These are phyloP conservation scores for Lasioglossum morio DNA, from an alignment of 2,888 invertebrate genomes.

Conservation along the genomic window DNA sequence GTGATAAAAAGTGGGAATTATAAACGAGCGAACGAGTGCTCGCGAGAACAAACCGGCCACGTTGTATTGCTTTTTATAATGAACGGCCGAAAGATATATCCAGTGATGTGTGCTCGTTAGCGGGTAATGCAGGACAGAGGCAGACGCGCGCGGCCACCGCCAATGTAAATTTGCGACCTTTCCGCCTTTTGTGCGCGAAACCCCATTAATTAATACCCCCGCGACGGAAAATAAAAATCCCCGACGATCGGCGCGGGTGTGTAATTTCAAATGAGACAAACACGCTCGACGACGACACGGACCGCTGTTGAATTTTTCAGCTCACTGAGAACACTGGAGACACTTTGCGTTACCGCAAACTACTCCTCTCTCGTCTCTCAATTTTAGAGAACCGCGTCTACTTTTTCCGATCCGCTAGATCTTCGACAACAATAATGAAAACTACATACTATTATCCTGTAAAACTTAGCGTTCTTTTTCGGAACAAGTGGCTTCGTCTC, in stretches of 20 bases:
- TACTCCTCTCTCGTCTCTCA: not conserved
- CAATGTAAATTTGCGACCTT: slow-evolving; percentile 36
- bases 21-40: slow-evolving; percentile 35
- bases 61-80: slow-evolving; percentile 26
- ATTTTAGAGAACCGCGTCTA: not conserved
- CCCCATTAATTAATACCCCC: slow-evolving; percentile 55
- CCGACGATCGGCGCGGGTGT: not conserved
- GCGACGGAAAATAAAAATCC: slow-evolving; percentile 17
- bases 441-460: no score
- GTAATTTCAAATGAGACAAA: slow-evolving; percentile 16
- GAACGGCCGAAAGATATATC: slow-evolving; percentile 15
- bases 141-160: not conserved
- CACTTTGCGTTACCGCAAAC: not conserved
- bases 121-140: not conserved
- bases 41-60: not conserved
- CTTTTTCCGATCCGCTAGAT: not conserved
- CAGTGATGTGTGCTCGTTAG: slow-evolving; percentile 40
- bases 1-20: slow-evolving; percentile 25
- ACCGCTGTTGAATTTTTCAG: slow-evolving; percentile 5
- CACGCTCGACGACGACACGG: not conserved
- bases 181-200: slow-evolving; percentile 21
- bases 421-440: not conserved
- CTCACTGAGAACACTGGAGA: not conserved
- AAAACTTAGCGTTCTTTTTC: no score
- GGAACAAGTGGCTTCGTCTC: no score